These are phyloP conservation scores for Calliphora vicina DNA, from an alignment of 1,140 invertebrate genomes.

Conservation along the genomic window DNA sequence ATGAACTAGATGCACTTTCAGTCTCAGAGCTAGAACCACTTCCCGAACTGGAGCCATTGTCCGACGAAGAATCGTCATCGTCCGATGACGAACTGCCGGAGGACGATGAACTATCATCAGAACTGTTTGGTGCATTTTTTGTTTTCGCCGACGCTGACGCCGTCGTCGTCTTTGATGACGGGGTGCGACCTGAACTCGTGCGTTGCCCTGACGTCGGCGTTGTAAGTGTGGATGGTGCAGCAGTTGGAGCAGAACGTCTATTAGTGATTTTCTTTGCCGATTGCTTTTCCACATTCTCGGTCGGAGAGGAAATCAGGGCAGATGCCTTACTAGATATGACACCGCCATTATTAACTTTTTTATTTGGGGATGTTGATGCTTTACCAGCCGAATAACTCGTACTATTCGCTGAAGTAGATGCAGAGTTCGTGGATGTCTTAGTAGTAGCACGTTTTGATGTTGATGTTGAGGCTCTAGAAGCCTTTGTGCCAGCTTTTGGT, in stretches of 20 bases:
- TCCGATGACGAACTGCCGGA: conserved; percentile 69
- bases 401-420: conserved; percentile 20
- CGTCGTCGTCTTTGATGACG: conserved; percentile 50
- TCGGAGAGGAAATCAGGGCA: background rate
- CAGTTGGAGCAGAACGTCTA: conserved; percentile 52
- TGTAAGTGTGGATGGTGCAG: conserved; percentile 43
- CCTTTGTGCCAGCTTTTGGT: conserved; percentile 41
- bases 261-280: conserved; percentile 60
- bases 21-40: conserved; percentile 42
- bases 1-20: conserved; percentile 46
- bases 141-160: background rate
- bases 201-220: background rate
- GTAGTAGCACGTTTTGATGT: conserved; percentile 54
- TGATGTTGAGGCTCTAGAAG: conserved; percentile 47
- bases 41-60: conserved; percentile 33
- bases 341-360: conserved; percentile 58
- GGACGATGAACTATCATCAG: conserved; percentile 45
- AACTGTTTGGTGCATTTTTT: conserved; percentile 20
- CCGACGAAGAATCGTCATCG: conserved; percentile 62
- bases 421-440: conserved; percentile 22
- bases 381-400: background rate
- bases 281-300: conserved; percentile 42
- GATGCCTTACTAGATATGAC: background rate
- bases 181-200: background rate
- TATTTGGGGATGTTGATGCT: conserved; percentile 42